Conservation (phyloP, 2,113 vertebrate species). For the Tetraodon nigroviridis region DNA sequence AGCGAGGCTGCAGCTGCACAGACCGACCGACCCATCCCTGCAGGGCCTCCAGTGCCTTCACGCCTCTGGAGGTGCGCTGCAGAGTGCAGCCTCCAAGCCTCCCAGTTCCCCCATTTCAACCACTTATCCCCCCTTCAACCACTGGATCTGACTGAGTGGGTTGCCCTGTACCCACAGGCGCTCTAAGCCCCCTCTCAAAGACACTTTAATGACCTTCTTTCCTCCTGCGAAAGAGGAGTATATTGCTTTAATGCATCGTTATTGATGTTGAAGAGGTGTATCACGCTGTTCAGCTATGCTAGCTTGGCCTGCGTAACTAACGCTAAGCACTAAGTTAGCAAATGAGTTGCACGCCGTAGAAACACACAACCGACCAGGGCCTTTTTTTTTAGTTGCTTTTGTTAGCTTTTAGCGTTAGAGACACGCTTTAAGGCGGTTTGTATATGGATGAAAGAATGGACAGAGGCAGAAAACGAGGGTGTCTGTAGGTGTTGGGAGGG, state of each 20-base stretch:
- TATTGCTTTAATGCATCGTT: conserved; percentile 25
- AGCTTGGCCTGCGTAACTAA: neutral
- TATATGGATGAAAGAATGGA: neutral
- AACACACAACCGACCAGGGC: neutral
- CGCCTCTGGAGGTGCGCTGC: neutral
- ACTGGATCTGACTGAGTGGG: conserved; percentile 62
- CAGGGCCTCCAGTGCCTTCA: neutral
- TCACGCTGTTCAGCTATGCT: conserved; percentile 6
- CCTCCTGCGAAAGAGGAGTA: conserved; percentile 37
- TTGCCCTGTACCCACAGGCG: conserved; percentile 11
- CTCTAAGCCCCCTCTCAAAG: conserved; percentile 29
- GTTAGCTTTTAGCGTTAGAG: neutral
- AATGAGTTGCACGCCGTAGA: neutral
- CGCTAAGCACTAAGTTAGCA: neutral
- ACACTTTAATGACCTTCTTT: conserved; percentile 38
- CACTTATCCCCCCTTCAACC: conserved; percentile 56
- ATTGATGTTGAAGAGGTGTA: conserved; percentile 30
- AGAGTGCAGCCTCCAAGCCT: conserved; percentile 32
- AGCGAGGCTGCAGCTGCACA: conserved; percentile 27
- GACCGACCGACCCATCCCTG: neutral
- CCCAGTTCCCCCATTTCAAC: conserved; percentile 34
- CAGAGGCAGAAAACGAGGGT: neutral
- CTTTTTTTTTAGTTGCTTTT: neutral
- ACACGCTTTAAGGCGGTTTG: too few species aligned
- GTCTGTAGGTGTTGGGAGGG: neutral